Base-by-base conservation (phyloP, 1,140 invertebrate species). In the Drosophila tsacasi region DNA sequence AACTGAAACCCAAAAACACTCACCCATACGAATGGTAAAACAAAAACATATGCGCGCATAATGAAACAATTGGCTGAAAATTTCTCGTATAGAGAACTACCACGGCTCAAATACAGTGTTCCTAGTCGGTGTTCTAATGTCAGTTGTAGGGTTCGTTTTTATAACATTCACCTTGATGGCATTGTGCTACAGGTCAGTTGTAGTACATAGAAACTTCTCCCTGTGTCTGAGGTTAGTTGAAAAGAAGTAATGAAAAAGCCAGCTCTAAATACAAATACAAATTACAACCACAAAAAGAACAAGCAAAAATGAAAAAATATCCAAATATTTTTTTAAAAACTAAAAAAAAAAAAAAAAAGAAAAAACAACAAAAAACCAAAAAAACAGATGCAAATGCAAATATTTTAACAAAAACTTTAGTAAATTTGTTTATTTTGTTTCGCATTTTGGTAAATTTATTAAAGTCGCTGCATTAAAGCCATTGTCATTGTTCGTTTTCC, bases 121-220 rank as follows among this genome's bases (percentile, higher is more conserved):
- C 96, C 96, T 99, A 95, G 98, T 99, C 94, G 97, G 97, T 95
- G 97, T 98, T 94, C 96, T 99, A 95, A 98, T 98, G 95, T 98
- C 97, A 94, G 97, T 98, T 95, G 98, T 99, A 95, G 98, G 98
- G 95, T 97, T 97, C 95, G 97, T 99, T 95, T 98, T 99, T 96
- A 96, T 99, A 95, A 96, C 98, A 95, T 98, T 99, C 96, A 97
- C 98, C 94, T 96, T 98, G 95, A 97, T 98, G 96, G 98, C 98
- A 95, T 97, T 99, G 95, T 99, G 98, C 96, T 99, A 99, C 97
- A 98, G 98, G 97, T 98, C 97, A 97, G 97, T 98, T 95, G 97
- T 97, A 97, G 97, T 98, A 96, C 97, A 98, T 97, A 97, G 97
- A 97, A 98, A 97, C 96, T 97, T 97, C 97, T 97, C 96, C 95